phyloP scores from a whole-genome alignment of 2,797 vertebrate genomes.

The Acestrorhynchus altus region DNA sequence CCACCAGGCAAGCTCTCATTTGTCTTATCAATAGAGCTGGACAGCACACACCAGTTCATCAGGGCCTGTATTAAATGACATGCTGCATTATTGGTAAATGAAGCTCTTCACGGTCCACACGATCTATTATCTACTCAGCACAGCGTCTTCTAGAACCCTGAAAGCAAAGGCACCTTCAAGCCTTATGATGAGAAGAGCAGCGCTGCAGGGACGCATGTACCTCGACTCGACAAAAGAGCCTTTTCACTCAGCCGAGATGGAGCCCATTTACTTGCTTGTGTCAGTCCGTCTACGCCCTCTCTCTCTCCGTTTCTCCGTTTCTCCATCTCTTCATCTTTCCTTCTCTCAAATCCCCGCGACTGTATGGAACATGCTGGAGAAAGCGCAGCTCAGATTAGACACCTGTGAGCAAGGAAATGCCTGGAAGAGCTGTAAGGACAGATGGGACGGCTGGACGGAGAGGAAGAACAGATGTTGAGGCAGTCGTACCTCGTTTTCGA shows the following conservation, averaged over 20 bases:
- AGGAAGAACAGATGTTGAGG: slow-evolving; percentile 10
- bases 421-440: background rate
- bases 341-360: background rate
- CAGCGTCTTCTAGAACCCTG: no score
- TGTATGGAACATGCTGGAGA: background rate
- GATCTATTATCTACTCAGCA: no score
- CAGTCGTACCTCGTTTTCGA: slow-evolving; percentile 9
- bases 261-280: slow-evolving; percentile 47
- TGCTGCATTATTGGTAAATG: no score
- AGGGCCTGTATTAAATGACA: no score
- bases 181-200: slow-evolving; percentile 26
- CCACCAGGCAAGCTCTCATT: no score
- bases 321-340: slow-evolving; percentile 23
- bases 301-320: slow-evolving; percentile 10
- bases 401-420: slow-evolving; percentile 14
- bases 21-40: no score
- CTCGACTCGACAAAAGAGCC: slow-evolving; percentile 47
- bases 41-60: no score
- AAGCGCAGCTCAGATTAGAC: slow-evolving; percentile 1
- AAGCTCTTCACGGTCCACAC: no score
- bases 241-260: slow-evolving; percentile 33
- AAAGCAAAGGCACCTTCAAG: no score
- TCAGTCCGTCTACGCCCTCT: slow-evolving; percentile 41
- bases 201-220: slow-evolving; percentile 17
- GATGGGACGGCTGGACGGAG: background rate